Evolutionary conservation across 2,113 vertebrate species (phyloP), one percentile per base, ranked within the genome.

Genomic region (Myrmecobius fasciatus): DNA sequence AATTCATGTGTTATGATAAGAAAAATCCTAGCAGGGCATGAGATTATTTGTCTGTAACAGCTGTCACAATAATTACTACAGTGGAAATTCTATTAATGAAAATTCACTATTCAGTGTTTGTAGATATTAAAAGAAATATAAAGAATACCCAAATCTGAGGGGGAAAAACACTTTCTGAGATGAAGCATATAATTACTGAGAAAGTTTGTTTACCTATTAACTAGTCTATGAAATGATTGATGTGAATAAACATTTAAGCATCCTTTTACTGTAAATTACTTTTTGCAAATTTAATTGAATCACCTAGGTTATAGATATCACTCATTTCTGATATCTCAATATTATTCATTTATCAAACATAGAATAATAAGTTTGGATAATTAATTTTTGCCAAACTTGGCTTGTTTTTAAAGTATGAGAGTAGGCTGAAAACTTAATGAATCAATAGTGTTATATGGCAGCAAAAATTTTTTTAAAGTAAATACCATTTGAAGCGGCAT

Each of bases 181-280:
- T 88, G 11, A 92, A 36, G 1, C 4, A 52, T 56, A 56, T 56
- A 0, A 17, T 54, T 92, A n/a, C 17, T 96, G 92, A 75, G 3
- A 46, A 88, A 8, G 3, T 75, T 91, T 95, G 24, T 6, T 95
- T 1, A 7, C 11, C 52, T 49, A 93, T 14, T 52, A 17, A 91
- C 25, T 14, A 11, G 43, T 96, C 48, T 22, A 17, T 6, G 90
- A 96, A 83, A 43, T n/a, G n/a, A 83, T 2, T 91, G n/a, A 67
- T 67, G 75, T 31, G 56, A 52, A 92, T 25, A 95, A 96, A 28
- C 94, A 92, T 93, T 94, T 90, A 95, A 92, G 14, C 12, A 54
- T 94, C 96, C 88, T 96, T 17, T 25, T 14, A 56, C 26, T 56
- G 54, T 56, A 56, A 26, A 56, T 56, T 28, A 52, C 54, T 96